phyloP scores from a whole-genome alignment of 2,113 vertebrate species.

The Boulengeromyrus knoepffleri region DNA sequence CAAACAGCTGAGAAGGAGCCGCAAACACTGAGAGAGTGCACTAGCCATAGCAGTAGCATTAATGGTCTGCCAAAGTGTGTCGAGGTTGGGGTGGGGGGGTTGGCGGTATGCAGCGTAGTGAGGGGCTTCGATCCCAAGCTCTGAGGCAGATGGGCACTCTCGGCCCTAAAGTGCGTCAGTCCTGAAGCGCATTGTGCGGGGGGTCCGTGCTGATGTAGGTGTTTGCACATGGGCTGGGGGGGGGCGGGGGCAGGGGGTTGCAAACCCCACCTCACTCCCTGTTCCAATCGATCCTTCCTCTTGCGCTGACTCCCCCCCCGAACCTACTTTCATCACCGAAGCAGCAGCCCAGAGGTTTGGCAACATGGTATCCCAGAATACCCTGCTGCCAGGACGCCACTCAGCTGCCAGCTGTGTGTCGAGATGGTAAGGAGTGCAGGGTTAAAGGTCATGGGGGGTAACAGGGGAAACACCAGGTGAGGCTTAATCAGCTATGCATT shows the following conservation, averaged over 20 bases:
- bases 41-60: not conserved
- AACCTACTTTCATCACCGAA: not conserved
- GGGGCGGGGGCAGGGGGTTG: not conserved
- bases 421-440: not conserved
- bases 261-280: not conserved
- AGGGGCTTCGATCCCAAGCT: not conserved
- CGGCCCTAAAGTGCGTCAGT: not conserved
- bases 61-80: not conserved
- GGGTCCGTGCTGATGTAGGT: not conserved
- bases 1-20: not conserved
- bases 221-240: not conserved
- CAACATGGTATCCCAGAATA: constrained; percentile 2
- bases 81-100: not conserved
- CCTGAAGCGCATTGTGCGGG: not conserved
- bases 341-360: not conserved
- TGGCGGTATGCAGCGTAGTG: not conserved
- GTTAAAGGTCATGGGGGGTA: not conserved
- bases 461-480: not conserved
- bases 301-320: not conserved
- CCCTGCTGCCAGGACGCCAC: not conserved
- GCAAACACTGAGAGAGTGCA: not conserved
- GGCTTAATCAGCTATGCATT: not conserved
- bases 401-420: not conserved
- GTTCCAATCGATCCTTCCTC: not conserved
- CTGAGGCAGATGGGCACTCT: not conserved